phyloP scores from a whole-genome alignment of 2,113 vertebrate species.

The Takifugu bimaculatus region DNA sequence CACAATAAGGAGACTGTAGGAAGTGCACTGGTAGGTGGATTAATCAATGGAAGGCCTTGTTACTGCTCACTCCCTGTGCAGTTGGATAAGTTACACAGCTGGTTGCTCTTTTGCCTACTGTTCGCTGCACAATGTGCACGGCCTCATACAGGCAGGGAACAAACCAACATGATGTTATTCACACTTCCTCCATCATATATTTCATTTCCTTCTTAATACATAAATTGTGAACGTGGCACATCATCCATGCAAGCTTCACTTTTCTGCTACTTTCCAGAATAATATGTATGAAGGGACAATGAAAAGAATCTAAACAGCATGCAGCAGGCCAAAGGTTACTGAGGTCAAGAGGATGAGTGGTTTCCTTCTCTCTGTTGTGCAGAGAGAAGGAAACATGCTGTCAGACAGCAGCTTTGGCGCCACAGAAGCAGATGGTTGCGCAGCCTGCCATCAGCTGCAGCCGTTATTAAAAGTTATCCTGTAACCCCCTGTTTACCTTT shows the following conservation, averaged over 20 bases:
- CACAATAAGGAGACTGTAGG: no score
- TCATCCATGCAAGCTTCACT: not conserved
- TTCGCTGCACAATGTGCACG: not conserved
- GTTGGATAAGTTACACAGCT: slow-evolving; percentile 15
- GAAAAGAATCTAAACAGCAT: slow-evolving; percentile 14
- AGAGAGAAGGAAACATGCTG: slow-evolving; percentile 27
- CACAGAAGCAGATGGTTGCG: slow-evolving; percentile 53
- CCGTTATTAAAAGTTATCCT: slow-evolving; percentile 8
- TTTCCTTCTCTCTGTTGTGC: slow-evolving; percentile 43
- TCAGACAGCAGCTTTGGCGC: slow-evolving; percentile 40
- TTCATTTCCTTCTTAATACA: not conserved
- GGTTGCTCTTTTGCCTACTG: not conserved
- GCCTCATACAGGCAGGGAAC: not conserved
- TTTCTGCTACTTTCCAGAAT: not conserved
- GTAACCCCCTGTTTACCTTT: slow-evolving; percentile 10
- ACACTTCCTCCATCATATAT: not conserved
- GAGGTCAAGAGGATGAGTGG: slow-evolving; percentile 38
- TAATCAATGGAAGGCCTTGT: slow-evolving; percentile 8
- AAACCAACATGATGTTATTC: not conserved
- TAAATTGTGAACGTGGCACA: not conserved
- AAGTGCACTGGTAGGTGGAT: slow-evolving; percentile 1
- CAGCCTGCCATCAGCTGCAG: slow-evolving; percentile 37
- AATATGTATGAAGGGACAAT: not conserved
- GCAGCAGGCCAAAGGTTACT: slow-evolving; percentile 17
- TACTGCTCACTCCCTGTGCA: slow-evolving; percentile 10